These are phyloP conservation scores for Oscheius onirici DNA, from an alignment of 2,888 invertebrate species.

Conservation along the genomic window DNA sequence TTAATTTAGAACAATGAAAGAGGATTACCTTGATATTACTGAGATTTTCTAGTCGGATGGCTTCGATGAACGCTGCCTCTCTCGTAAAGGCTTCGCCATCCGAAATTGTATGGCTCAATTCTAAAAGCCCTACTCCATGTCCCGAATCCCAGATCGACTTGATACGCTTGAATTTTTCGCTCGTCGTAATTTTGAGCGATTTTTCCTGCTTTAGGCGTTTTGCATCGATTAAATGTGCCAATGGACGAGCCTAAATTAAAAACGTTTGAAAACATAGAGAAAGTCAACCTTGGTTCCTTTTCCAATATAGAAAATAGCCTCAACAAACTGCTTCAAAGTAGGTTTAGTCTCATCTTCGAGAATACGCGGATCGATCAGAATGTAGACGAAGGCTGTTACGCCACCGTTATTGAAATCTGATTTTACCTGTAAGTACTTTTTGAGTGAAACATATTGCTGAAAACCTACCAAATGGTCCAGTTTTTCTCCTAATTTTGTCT, in stretches of 20 bases:
- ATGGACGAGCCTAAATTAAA: conserved; percentile 80
- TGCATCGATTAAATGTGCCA: conserved; percentile 90
- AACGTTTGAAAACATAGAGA: background rate
- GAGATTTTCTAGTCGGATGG: conserved; percentile 76
- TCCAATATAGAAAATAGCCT: conserved; percentile 92
- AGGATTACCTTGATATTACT: conserved; percentile 50
- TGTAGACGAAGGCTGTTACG: conserved; percentile 59
- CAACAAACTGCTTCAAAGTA: conserved; percentile 83
- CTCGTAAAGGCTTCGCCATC: conserved; percentile 90
- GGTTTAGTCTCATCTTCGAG: conserved; percentile 37
- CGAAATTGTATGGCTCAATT: conserved; percentile 57
- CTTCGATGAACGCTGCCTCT: conserved; percentile 93
- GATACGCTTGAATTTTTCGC: conserved; percentile 39
- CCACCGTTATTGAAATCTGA: conserved; percentile 22
- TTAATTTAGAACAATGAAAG: background rate
- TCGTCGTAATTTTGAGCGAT: conserved; percentile 37
- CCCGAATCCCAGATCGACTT: conserved; percentile 49
- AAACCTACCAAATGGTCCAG: conserved; percentile 30
- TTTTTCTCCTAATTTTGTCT: conserved; percentile 11
- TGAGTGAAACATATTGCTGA: background rate
- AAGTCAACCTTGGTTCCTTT: conserved; percentile 79
- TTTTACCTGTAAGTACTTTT: conserved; percentile 7
- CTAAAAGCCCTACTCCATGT: conserved; percentile 45
- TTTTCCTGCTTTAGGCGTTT: conserved; percentile 73
- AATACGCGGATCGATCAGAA: conserved; percentile 60